A percentile compares a stretch with the other conserved stretches of the same genome.
phyloP scores from a whole-genome alignment of 2,888 invertebrate species.

The Folsomia manolachei region DNA sequence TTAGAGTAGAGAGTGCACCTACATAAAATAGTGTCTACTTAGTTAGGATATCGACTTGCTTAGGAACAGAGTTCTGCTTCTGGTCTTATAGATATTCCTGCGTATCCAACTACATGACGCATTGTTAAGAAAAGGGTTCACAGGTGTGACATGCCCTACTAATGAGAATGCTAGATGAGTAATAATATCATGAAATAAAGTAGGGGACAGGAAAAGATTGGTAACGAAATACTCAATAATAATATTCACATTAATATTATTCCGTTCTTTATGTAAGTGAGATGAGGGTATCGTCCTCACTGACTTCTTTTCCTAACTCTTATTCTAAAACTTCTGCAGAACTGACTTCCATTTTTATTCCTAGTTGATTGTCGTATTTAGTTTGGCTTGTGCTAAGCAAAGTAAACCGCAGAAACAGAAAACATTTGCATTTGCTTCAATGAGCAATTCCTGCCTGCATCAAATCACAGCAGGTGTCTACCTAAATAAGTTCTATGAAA shows the following conservation, averaged over 20 bases:
- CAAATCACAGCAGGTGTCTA: background rate
- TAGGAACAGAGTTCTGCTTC: too few species aligned
- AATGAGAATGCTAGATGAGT: slow-evolving; percentile 19
- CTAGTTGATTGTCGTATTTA: background rate
- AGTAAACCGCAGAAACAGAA: slow-evolving; percentile 4
- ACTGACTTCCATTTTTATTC: too few species aligned
- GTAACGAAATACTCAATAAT: too few species aligned
- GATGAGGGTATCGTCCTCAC: slow-evolving; percentile 7
- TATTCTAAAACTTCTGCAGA: background rate
- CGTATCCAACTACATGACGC: too few species aligned
- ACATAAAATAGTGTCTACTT: too few species aligned
- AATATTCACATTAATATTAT: background rate
- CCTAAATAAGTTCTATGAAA: background rate
- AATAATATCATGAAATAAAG: background rate
- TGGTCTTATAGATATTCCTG: too few species aligned
- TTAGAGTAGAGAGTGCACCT: too few species aligned
- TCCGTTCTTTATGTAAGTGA: background rate
- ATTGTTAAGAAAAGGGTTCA: slow-evolving; percentile 3
- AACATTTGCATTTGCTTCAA: slow-evolving; percentile 9
- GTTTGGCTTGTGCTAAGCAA: background rate
- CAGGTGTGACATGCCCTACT: slow-evolving; percentile 24
- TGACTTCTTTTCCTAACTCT: slow-evolving; percentile 7
- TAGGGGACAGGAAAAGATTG: too few species aligned
- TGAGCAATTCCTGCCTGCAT: background rate
- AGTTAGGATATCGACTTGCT: too few species aligned